A percentile compares a stretch with the other conserved stretches of the same genome.
These are phyloP conservation scores for Chrysodeixis includens DNA, from an alignment of 2,888 invertebrate genomes.

Conservation along the genomic window DNA sequence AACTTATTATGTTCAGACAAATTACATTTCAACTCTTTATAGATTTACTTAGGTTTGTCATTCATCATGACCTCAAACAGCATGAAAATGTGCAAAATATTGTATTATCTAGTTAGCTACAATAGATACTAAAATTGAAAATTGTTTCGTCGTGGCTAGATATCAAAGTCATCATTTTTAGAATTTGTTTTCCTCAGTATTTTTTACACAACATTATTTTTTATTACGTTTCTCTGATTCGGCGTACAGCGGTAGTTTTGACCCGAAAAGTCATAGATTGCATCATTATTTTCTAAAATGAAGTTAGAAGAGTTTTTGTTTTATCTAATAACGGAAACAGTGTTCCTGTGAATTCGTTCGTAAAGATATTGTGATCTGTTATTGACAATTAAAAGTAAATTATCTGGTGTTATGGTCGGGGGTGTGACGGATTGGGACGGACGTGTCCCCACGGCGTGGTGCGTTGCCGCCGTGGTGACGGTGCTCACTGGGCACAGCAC, in stretches of 20 bases:
- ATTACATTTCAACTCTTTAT: neutral
- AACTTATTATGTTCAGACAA: neutral
- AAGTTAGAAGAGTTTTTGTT: neutral
- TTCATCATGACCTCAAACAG: neutral
- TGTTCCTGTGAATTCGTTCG: constrained; percentile 24
- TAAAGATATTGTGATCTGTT: constrained; percentile 45
- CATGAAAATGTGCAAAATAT: neutral
- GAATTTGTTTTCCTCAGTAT: too few relatives aligned
- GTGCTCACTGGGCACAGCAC: constrained; percentile 61
- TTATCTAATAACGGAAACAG: constrained; percentile 35
- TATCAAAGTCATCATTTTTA: too few relatives aligned
- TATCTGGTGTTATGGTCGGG: constrained; percentile 66
- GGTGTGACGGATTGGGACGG: constrained; percentile 74
- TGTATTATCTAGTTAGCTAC: neutral
- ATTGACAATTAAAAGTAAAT: constrained; percentile 68
- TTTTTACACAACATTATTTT: too few relatives aligned
- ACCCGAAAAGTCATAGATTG: neutral
- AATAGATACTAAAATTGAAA: neutral
- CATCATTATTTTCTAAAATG: neutral
- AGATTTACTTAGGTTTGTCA: neutral
- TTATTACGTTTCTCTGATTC: too few relatives aligned
- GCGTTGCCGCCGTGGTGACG: neutral
- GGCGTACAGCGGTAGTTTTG: neutral
- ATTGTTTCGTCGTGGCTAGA: neutral
- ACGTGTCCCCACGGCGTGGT: constrained; percentile 62